Evolutionary conservation across 2,888 invertebrate genomes (phyloP).

Genomic region (Diachrysia chrysitis): DNA sequence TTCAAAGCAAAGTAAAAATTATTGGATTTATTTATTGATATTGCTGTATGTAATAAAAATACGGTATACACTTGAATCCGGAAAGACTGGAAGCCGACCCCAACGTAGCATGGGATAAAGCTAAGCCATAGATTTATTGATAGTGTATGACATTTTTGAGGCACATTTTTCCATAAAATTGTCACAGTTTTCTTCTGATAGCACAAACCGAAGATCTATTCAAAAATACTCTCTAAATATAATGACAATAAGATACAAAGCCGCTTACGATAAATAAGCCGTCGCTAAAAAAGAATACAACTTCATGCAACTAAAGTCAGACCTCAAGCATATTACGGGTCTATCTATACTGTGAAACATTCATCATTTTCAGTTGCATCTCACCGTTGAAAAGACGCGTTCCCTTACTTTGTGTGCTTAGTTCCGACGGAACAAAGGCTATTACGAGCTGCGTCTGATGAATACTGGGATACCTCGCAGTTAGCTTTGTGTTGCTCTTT

Average conservation of each 20-base stretch:
- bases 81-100: no score
- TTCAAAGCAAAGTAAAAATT: no score
- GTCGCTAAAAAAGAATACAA: background rate
- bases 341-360: conserved; percentile 41
- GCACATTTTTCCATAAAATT: no score
- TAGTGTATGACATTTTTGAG: no score
- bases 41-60: no score
- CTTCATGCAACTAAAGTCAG: background rate
- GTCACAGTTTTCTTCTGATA: no score
- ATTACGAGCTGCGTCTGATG: conserved; percentile 44
- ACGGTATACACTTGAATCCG: no score
- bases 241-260: background rate
- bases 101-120: no score
- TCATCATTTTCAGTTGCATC: conserved; percentile 49
- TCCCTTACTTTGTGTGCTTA: conserved; percentile 43
- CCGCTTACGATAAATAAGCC: background rate
- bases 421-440: conserved; percentile 54
- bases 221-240: no score
- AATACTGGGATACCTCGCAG: conserved; percentile 41
- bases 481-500: conserved; percentile 31
- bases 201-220: no score
- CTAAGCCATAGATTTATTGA: no score
- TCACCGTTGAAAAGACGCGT: conserved; percentile 47
- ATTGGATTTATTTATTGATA: no score
- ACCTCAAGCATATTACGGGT: conserved; percentile 3